Evolutionary conservation across 2,888 invertebrate species (phyloP), one percentile per base, ranked within the genome.

Genomic region (Siphlonurus alternatus): DNA sequence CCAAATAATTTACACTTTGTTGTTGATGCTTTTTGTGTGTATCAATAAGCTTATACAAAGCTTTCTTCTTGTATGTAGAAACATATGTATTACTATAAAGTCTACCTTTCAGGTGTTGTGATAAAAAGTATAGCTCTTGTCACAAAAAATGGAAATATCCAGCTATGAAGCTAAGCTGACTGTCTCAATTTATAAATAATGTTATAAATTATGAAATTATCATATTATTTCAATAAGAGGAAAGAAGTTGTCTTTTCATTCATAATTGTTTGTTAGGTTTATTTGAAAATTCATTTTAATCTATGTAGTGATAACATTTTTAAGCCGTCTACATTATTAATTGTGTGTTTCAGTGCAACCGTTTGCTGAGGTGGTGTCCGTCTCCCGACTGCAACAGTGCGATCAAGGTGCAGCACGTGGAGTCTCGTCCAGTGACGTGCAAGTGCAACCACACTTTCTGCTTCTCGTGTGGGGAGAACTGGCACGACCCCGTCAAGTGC

Each of bases 401-500:
- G 23, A 86, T 95, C 69, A 92, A 92, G 77, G 93, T 93, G 69
- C 86, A 88, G 73, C 91, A 93, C 76, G 89, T 89, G 64, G 97
- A 97, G 75, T 82, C 89, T 56, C 88, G 90, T 75, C 89, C 91
- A 18, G 97, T 97, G 51, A 90, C 88, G 53, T 98, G 98, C 76
- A 87, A 87, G 74, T 98, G 98, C 77, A 83, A 83, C 25, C 93
- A 94, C 77, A 87, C 87, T 25, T 98, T 98, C 80, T 98, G 98
- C 78, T 97, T 96, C 80, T 84, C 88, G 63, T 97, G 97, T 78
- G 94, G 93, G 23, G 93, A 93, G 79, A 91, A 92, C 77, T 95
- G 95, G 95, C 99, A 99, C 77, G 98, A 99, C 75, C 98, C 98
- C 24, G 96, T 98, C 59, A 89, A 90, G 71, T 99, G 99, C 78